Base-by-base conservation (phyloP, 1,140 invertebrate genomes). In the Neotoxoptera formosana region DNA sequence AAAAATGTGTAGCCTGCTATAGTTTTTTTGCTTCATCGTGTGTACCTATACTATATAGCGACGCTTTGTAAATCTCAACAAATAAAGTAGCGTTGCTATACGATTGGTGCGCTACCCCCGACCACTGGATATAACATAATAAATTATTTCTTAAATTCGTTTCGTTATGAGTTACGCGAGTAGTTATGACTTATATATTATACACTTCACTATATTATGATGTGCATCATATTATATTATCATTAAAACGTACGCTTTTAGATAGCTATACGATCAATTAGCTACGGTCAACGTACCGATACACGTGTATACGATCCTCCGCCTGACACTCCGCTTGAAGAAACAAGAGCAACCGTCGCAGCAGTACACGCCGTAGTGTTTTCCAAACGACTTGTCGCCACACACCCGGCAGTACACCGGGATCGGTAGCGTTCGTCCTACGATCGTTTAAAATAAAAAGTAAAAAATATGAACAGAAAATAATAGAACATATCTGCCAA, bases 291-390 rank as follows among this genome's bases (percentile, higher is more conserved):
- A 51, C 83, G 96, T 95, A 97, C 97, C 96, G 94, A 97, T 98
- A 95, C 98, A 98, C 83, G 96, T 96, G 94, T 98, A 98, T 8
- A 96, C 95, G 17, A 97, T 96, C 21, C 96, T 96, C 93, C 96
- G 96, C 86, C 98, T 95, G 30, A 98, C 96, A 93, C 97, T 97
- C 94, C 97, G 95, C 95, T 98, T 98, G 95, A 98, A 98, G 95
- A 98, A 98, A 94, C 98, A 98, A 76, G 97, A 98, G 95, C 98
- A 98, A 14, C 98, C 98, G 94, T 98, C 98, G 95, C 98, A 98
- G 94, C 97, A 98, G 95, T 96, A 97, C 20, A 98, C 97, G 0
- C 98, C 98, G 94, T 98, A 98, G 95, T 98, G 98, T 95, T 98
- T 98, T 0, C 98, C 98, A 94, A 97, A 98, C 30, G 97, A 98